A percentile compares a stretch with the other conserved stretches of the same genome.
These are phyloP conservation scores for Lasioglossum albipes DNA, from an alignment of 1,140 invertebrate species.

Conservation along the genomic window DNA sequence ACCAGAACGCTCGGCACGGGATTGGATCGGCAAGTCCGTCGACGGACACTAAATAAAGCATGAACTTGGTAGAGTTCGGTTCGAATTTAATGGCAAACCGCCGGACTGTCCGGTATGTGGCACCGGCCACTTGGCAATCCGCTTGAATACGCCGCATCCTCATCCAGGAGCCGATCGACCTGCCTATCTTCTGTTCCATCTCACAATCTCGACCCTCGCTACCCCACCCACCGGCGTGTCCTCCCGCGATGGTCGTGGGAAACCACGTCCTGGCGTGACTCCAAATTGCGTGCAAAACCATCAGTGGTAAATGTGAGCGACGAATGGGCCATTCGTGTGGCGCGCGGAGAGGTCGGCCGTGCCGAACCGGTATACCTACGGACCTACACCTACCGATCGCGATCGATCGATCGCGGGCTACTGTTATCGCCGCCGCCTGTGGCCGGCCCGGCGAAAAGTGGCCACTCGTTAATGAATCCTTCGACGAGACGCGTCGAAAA, in stretches of 20 bases:
- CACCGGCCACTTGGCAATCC: constrained; percentile 59
- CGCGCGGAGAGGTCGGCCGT: not conserved
- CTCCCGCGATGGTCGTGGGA: constrained; percentile 61
- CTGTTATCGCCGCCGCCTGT: not conserved
- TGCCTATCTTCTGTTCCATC: constrained; percentile 64
- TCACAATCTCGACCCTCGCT: constrained; percentile 45
- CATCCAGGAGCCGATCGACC: constrained; percentile 56
- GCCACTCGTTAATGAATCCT: constrained; percentile 34
- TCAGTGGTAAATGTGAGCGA: constrained; percentile 62
- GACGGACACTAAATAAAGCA: constrained; percentile 44
- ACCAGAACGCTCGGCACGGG: not conserved
- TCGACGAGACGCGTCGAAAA: constrained; percentile 2
- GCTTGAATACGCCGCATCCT: constrained; percentile 60
- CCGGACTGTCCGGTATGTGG: constrained; percentile 42
- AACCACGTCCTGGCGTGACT: constrained; percentile 64
- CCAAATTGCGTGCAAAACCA: constrained; percentile 67
- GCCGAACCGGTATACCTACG: not conserved
- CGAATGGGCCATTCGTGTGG: constrained; percentile 45
- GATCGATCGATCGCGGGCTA: constrained; percentile 51
- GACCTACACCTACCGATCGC: constrained; percentile 39
- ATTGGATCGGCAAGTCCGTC: not conserved
- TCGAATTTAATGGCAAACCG: constrained; percentile 53
- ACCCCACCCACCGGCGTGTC: constrained; percentile 24
- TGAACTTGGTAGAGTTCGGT: constrained; percentile 44
- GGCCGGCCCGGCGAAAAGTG: constrained; percentile 3